phyloP scores from a whole-genome alignment of 2,888 invertebrate species.

The Sphecodes monilicornis region DNA sequence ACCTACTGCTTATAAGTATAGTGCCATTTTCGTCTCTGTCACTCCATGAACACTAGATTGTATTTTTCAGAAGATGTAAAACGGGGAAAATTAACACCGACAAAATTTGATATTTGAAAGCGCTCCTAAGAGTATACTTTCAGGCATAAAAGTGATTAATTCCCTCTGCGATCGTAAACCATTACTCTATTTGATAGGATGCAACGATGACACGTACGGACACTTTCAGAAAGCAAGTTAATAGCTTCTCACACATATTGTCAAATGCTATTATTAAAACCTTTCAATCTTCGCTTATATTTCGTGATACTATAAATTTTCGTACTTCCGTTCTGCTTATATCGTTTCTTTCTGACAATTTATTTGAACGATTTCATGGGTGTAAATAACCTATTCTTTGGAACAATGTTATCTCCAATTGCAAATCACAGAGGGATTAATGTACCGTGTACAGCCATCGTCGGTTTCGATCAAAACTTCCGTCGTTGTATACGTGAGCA shows the following conservation, averaged over 20 bases:
- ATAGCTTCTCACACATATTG: background rate
- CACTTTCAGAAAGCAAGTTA: background rate
- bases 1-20: background rate
- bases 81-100: background rate
- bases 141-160: background rate
- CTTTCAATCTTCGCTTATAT: background rate
- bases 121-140: background rate
- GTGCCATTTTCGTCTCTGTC: background rate
- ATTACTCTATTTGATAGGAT: background rate
- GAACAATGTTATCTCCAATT: background rate
- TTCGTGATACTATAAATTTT: background rate
- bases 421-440: conserved; percentile 9
- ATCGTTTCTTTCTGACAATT: background rate
- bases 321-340: background rate
- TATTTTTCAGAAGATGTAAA: background rate
- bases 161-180: background rate
- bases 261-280: background rate
- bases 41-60: background rate
- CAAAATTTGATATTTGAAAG: background rate
- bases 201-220: background rate
- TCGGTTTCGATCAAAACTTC: background rate
- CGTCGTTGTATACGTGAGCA: background rate
- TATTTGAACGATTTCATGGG: background rate
- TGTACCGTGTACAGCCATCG: background rate
- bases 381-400: background rate